A percentile compares a stretch with the other conserved stretches of the same genome.
Conservation (phyloP, 2,888 invertebrate species). For the Merodon equestris region DNA sequence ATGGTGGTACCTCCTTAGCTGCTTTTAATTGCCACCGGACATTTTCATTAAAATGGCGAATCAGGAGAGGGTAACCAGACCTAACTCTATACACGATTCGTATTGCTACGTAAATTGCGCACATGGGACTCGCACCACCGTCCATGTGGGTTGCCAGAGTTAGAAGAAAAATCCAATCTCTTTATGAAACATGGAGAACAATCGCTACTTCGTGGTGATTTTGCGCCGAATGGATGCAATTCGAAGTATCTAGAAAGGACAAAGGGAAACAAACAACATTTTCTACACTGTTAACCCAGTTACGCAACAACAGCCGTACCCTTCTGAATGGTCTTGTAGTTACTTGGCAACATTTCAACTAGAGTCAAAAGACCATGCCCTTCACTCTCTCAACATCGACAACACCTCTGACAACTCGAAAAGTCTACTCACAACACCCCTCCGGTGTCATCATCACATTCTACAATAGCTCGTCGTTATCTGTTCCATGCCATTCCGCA, state of each 20-base stretch:
- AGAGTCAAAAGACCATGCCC: slow-evolving; percentile 36
- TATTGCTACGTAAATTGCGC: slow-evolving; percentile 31
- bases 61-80: neutral
- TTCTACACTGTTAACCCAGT: slow-evolving; percentile 60
- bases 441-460: neutral
- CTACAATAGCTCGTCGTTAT: neutral
- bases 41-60: slow-evolving; percentile 55
- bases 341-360: slow-evolving; percentile 54
- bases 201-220: slow-evolving; percentile 60
- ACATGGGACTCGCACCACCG: slow-evolving; percentile 39
- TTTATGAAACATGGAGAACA: slow-evolving; percentile 16
- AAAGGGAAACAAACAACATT: slow-evolving; percentile 3
- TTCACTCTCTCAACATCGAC: neutral
- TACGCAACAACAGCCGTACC: slow-evolving; percentile 57
- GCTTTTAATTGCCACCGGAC: slow-evolving; percentile 61
- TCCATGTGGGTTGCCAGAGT: slow-evolving; percentile 47
- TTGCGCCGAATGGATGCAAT: slow-evolving; percentile 41
- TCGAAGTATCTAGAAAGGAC: slow-evolving; percentile 15
- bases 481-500: neutral
- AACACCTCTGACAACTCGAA: neutral
- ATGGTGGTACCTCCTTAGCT: slow-evolving; percentile 12
- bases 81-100: too few species aligned
- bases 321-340: slow-evolving; percentile 35
- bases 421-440: neutral
- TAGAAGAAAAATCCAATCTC: neutral